Percentiles rank a stretch among this genome's conserved stretches.
phyloP scores from a whole-genome alignment of 2,113 vertebrate genomes.

The Sarotherodon lohbergeri region DNA sequence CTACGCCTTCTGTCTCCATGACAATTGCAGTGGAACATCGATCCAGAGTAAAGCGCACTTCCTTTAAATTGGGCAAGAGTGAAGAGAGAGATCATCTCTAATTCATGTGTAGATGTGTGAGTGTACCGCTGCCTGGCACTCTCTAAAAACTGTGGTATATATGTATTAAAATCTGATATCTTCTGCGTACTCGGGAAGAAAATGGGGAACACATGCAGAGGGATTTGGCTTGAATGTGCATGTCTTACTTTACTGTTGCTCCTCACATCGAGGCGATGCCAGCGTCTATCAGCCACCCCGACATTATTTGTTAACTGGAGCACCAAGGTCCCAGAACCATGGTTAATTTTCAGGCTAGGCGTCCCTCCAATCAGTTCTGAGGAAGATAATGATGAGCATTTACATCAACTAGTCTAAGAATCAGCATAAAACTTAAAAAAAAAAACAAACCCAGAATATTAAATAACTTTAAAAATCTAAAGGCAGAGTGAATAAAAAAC shows the following conservation, averaged over 20 bases:
- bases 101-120: background rate
- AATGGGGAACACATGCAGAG: no score
- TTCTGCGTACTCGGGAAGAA: background rate
- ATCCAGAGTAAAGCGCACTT: constrained; percentile 80
- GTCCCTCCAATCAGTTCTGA: constrained; percentile 63
- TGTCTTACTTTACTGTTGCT: constrained; percentile 70
- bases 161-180: background rate
- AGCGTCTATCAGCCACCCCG: constrained; percentile 54
- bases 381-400: background rate
- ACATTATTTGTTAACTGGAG: constrained; percentile 60
- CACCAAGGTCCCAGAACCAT: constrained; percentile 66
- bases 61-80: constrained; percentile 64
- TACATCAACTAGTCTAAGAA: background rate
- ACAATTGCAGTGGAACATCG: constrained; percentile 73
- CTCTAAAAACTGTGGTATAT: background rate
- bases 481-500: background rate
- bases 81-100: background rate
- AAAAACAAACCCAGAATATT: background rate
- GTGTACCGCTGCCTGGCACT: background rate
- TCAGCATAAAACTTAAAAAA: background rate
- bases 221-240: background rate
- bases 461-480: background rate
- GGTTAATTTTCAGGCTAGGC: constrained; percentile 67
- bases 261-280: constrained; percentile 67
- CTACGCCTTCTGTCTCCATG: constrained; percentile 80